Evolutionary conservation across 2,888 invertebrate species (phyloP).

Genomic region (Tipula lateralis): DNA sequence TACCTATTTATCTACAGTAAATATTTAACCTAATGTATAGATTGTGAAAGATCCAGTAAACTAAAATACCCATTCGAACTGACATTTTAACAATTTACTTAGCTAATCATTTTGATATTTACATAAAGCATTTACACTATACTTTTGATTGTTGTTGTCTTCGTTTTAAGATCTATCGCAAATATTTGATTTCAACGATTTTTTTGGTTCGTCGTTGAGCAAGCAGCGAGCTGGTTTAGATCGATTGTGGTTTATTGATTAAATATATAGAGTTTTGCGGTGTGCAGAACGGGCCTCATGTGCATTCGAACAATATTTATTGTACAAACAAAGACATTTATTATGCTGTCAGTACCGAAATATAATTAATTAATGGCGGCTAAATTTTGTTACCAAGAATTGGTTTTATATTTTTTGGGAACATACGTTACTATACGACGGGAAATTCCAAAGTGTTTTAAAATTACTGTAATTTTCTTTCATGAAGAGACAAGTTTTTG

Average conservation of each 20-base stretch:
- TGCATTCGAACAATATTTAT: neutral
- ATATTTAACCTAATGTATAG: neutral
- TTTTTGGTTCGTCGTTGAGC: neutral
- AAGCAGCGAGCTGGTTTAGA: neutral
- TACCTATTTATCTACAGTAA: neutral
- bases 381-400: neutral
- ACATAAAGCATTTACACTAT: neutral
- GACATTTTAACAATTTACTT: conserved; percentile 19
- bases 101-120: conserved; percentile 11
- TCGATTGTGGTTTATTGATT: neutral
- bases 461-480: conserved; percentile 19
- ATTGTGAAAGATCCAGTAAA: neutral
- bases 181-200: neutral
- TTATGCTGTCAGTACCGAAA: neutral
- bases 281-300: neutral
- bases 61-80: neutral
- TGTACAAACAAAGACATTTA: neutral
- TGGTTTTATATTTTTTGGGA: neutral
- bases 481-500: neutral
- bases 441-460: neutral
- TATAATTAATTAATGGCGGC: neutral
- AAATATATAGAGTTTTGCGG: neutral
- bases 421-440: conserved; percentile 2
- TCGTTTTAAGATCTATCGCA: neutral
- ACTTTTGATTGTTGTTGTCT: neutral